Base-by-base conservation (phyloP, 2,113 vertebrate genomes). In the Coturnix japonica region DNA sequence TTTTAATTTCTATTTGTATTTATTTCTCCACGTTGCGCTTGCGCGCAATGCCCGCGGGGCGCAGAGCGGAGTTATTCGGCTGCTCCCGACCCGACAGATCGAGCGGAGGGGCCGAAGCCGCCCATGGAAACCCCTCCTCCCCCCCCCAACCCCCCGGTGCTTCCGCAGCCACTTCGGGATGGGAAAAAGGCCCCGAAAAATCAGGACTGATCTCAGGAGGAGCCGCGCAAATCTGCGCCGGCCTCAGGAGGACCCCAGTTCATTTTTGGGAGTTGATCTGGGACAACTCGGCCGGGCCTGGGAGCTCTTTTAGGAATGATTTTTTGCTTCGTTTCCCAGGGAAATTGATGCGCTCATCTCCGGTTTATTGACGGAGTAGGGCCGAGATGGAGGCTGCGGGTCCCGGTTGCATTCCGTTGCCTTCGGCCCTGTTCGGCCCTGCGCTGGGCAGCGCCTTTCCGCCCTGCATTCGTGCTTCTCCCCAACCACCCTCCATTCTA, bases 321-420 rank as follows among this genome's bases (percentile, higher is more conserved):
- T 44, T 89, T 87, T 78, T 26, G 11, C 60, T 81, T 59, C 0
- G 3, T 66, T 86, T 90, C 30, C 54, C 81, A 35, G 20, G 8
- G 26, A 61, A n/a, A 8, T 4, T 53, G 64, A 23, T 33, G n/a
- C 17, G 6, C 31, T 28, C 25, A 28, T 19, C 3, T 25, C 15
- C 15, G 35, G 23, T 16, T 61, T 25, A 15, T 35, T 26, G 35
- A 23, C n/a, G 11, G 23, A 44, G 2, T 33, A 3, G 12, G 61
- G 13, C 1, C 9, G 2, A 19, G 2, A 46, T 37, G 6, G 9
- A 23, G 6, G 6, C 13, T 12, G 18, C 19, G 16, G 9, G 16
- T 63, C 37, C 57, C 72, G 16, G 54, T 30, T 56, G 16, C 30
- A 11, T 31, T 30, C 28, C 30, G 9, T 30, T 11, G 54, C 54